Evolutionary conservation across 2,888 invertebrate species (phyloP), one percentile per base, ranked within the genome.

Genomic region (Sialis fuliginosa): DNA sequence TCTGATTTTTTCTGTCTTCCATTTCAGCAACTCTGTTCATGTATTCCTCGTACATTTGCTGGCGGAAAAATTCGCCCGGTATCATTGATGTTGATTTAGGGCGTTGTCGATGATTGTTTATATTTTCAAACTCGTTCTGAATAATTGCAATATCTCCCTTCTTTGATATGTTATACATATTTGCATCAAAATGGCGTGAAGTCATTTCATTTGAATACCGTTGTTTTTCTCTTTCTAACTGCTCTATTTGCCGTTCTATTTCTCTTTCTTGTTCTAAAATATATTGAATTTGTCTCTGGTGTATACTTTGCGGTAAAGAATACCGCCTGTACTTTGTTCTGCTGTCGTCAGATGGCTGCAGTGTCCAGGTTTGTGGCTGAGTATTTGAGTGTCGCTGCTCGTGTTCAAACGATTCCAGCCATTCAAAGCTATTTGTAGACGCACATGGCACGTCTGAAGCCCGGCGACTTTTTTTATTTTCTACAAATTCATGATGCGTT

Each of bases 1-100:
- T 86, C 46, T 83, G 79, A 50, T 82, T 75, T 54, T 81, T 81
- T 41, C 89, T 71, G 57, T 87, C 81, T 55, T 83, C 78, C 8
- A 86, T 72, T 60, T 83, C 81, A 5, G 81, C 77, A 56, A 88
- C 79, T 64, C 87, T 81, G 57, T 72, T 70, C 59, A 86, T 74
- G 66, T 87, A 88, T 62, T 88, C 88, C 54, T 82, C 74, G 64
- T 84, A 88, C 87, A 89, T 88, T 63, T 79, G 77, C 53, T 81
- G 79, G 6, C 87, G 75, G 55, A 83, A 76, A 39, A 75, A 68
- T 61, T 87, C 81, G 43, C 79, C 79, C 6, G 77, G 74, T 0
- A 42, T 33, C 31, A 37, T 13, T 1, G 58, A 58, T 58, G 60
- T 55, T 2, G 60, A 57, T 5, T 49, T 39, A 5, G 57, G 56